These are phyloP conservation scores for Oedothorax gibbosus DNA, from an alignment of 1,140 invertebrate genomes.

Conservation along the genomic window DNA sequence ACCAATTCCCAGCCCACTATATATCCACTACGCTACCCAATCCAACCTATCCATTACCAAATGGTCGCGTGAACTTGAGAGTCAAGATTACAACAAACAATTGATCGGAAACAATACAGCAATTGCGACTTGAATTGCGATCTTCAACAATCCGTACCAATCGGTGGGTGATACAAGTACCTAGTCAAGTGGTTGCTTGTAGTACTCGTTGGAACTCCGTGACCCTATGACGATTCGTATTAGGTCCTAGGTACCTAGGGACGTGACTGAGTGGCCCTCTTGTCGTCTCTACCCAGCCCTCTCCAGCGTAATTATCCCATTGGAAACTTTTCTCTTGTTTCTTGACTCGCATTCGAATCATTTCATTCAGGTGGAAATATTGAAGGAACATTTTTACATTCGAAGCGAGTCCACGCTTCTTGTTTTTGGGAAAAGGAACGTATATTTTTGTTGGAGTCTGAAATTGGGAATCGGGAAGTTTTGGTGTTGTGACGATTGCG, in stretches of 20 bases:
- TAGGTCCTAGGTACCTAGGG: neutral
- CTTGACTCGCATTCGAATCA: conserved; percentile 3
- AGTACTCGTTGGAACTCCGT: conserved; percentile 6
- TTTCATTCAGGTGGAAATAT: conserved; percentile 18
- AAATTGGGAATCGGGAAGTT: too few species aligned
- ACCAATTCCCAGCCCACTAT: too few species aligned
- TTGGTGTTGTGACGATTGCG: too few species aligned
- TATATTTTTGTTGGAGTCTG: too few species aligned
- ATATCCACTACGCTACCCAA: too few species aligned
- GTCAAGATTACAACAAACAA: conserved; percentile 1
- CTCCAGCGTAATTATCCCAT: conserved; percentile 40
- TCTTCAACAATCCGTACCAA: conserved; percentile 33
- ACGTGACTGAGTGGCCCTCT: conserved; percentile 44
- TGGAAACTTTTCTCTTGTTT: conserved; percentile 30
- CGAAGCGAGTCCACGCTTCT: neutral
- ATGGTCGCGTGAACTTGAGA: conserved; percentile 6
- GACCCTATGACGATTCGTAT: neutral
- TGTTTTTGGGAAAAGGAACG: too few species aligned
- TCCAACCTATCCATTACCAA: neutral
- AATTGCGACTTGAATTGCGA: conserved; percentile 28
- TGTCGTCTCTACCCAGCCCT: conserved; percentile 16
- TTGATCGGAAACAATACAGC: conserved; percentile 29
- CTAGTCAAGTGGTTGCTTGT: conserved; percentile 35
- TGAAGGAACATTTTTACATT: neutral
- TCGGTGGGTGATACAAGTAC: conserved; percentile 6